Base-by-base conservation (phyloP, 2,113 vertebrate species). In the Microcebus ravelobensis region DNA sequence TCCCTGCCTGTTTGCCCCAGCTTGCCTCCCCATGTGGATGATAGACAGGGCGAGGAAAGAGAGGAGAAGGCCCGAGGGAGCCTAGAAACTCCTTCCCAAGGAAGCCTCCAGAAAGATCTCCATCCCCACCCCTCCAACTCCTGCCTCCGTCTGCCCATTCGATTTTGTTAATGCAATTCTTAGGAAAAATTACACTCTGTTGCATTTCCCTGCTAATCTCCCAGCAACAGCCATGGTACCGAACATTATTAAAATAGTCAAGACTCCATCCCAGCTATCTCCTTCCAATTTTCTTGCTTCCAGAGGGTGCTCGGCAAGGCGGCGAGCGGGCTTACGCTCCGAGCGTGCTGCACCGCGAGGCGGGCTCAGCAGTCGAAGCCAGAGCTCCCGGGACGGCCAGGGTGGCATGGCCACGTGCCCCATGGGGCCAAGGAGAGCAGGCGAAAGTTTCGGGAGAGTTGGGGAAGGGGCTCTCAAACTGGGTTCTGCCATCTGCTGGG, bases 241-340 rank as follows among this genome's bases (percentile, higher is more conserved):
- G 5, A 90, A 42, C 93, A 93, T 96, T 96, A 83, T 97, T 97
- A 90, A 97, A 97, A 92, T 12, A 90, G 89, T 88, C 96, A 96
- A 97, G 84, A 50, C 96, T 74, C 31, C 34, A 93, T 96, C 79
- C 85, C 88, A 81, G 91, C 90, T 79, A 91, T 95, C 96, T 96
- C 74, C 95, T 90, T 96, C 93, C 95, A 97, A 96, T 97, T 98
- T 97, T 88, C 96, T 52, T 86, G 79, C 93, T 97, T 96, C 70
- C 52, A 73, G 91, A 80, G 96, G 80, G 65, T 84, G 71, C 90
- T 94, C 36, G 63, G 61, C 2, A 70, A 87, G 73, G 85, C 45
- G 0, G 61, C 11, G 23, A 91, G 59, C 55, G 31, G 86, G 79
- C 90, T 83, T 74, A 80, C 96, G 76, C 90, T 12, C 82, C 0